Evolutionary conservation across 1,140 invertebrate genomes (phyloP).

Genomic region (Paraescarpia echinospica): DNA sequence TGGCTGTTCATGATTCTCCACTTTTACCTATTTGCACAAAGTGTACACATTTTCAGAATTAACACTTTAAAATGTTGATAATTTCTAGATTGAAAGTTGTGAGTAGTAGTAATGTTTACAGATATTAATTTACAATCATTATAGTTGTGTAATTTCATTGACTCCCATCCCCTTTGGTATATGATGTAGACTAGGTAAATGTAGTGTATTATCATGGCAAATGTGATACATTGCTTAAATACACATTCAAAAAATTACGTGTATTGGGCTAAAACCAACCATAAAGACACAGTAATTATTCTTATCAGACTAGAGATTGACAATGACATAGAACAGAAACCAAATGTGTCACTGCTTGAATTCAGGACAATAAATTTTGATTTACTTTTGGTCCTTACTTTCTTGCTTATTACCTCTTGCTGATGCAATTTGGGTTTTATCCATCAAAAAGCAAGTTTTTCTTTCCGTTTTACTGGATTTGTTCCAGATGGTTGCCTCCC

Average conservation of each 20-base stretch:
- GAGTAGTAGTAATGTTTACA: too few species aligned
- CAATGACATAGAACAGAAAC: neutral
- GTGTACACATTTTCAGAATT: too few species aligned
- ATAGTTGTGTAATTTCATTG: too few species aligned
- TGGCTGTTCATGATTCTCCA: too few species aligned
- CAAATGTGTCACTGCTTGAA: neutral
- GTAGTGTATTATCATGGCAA: too few species aligned
- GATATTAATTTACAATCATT: too few species aligned
- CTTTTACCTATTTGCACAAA: too few species aligned
- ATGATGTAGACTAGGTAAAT: too few species aligned
- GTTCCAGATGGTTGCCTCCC: neutral
- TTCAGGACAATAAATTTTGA: neutral
- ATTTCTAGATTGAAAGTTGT: too few species aligned
- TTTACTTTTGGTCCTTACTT: neutral
- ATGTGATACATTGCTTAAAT: neutral
- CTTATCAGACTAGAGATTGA: neutral
- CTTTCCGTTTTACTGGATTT: neutral
- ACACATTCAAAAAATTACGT: neutral
- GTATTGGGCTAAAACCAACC: neutral
- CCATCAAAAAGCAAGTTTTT: neutral
- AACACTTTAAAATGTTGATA: too few species aligned
- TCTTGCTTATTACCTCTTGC: neutral
- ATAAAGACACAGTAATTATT: neutral
- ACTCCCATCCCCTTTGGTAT: too few species aligned
- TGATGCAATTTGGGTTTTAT: neutral